Evolutionary conservation across 1,140 invertebrate species (phyloP).

Genomic region (Aphidius ervi): DNA sequence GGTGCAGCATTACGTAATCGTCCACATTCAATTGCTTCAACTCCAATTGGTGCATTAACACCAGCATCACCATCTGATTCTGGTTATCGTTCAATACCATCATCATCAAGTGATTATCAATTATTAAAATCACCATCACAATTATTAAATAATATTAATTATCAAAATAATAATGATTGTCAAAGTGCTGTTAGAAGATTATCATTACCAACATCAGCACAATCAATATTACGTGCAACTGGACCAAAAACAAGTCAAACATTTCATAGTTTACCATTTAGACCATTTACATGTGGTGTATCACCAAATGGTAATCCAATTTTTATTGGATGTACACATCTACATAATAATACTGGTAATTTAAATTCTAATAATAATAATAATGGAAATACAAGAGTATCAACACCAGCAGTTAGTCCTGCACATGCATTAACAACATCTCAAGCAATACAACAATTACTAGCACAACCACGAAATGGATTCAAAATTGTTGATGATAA

Average conservation of each 20-base stretch:
- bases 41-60: slow-evolving; percentile 27
- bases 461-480: slow-evolving; percentile 65
- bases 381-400: slow-evolving; percentile 34
- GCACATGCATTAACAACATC: slow-evolving; percentile 52
- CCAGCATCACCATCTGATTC: slow-evolving; percentile 53
- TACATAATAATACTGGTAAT: slow-evolving; percentile 36
- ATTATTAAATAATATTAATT: slow-evolving; percentile 23
- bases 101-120: slow-evolving; percentile 61
- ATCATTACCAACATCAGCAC: slow-evolving; percentile 48
- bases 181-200: slow-evolving; percentile 40
- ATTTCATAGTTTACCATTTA: slow-evolving; percentile 59
- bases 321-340: slow-evolving; percentile 53
- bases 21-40: slow-evolving; percentile 48
- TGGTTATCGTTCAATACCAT: slow-evolving; percentile 55
- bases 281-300: slow-evolving; percentile 50
- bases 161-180: slow-evolving; percentile 23
- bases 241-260: slow-evolving; percentile 59
- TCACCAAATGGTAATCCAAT: slow-evolving; percentile 52
- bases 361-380: slow-evolving; percentile 26
- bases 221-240: slow-evolving; percentile 42
- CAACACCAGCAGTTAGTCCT: slow-evolving; percentile 55
- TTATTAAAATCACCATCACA: slow-evolving; percentile 51
- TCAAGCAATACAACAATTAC: slow-evolving; percentile 65
- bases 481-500: slow-evolving; percentile 73
- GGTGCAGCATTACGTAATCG: slow-evolving; percentile 33